Evolutionary conservation across 2,888 invertebrate species (phyloP).

Genomic region (Abrostola tripartita): DNA sequence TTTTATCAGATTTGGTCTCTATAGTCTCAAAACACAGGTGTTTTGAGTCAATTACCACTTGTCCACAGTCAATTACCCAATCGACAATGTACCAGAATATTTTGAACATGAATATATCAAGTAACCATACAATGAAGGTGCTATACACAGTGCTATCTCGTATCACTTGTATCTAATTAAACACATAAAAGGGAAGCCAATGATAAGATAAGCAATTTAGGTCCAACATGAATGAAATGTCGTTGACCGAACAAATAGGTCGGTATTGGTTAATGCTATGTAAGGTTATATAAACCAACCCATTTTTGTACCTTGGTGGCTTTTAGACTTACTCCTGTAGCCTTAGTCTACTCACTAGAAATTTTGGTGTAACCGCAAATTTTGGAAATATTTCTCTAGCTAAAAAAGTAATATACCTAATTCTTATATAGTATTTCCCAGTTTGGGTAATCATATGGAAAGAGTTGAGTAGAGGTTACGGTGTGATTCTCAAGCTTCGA

Average conservation of each 20-base stretch:
- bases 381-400: no score
- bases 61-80: neutral
- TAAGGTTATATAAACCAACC: neutral
- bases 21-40: no score
- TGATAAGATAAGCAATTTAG: constrained; percentile 81
- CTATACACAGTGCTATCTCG: constrained; percentile 36
- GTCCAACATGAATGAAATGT: constrained; percentile 72
- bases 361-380: no score
- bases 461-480: no score
- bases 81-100: constrained; percentile 1
- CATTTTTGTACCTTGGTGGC: neutral
- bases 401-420: no score
- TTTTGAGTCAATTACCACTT: no score
- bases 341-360: no score
- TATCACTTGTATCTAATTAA: constrained; percentile 66
- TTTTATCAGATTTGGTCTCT: no score
- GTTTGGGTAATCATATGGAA: no score
- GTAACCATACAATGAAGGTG: constrained; percentile 33
- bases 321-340: neutral
- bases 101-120: constrained; percentile 6
- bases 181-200: constrained; percentile 76
- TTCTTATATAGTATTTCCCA: no score
- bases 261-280: constrained; percentile 26
- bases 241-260: constrained; percentile 73
- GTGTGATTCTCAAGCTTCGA: no score